A percentile compares a stretch with the other conserved stretches of the same genome.
phyloP scores from a whole-genome alignment of 2,113 vertebrate genomes.

The Herpailurus yagouaroundi region DNA sequence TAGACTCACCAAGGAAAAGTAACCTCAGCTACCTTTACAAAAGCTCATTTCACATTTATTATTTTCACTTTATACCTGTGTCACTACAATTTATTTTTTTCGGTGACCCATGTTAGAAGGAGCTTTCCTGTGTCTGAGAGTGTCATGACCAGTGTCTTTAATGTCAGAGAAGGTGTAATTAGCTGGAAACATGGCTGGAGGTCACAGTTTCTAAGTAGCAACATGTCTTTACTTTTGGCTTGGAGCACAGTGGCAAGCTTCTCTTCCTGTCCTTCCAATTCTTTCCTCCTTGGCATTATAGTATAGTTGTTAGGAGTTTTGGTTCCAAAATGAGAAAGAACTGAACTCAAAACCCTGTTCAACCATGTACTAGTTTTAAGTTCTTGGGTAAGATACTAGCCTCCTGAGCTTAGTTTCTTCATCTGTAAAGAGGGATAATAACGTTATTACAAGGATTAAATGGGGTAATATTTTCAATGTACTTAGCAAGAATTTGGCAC shows the following conservation, averaged over 20 bases:
- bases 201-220: conserved; percentile 56
- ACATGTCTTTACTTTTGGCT: conserved; percentile 3
- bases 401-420: conserved; percentile 47
- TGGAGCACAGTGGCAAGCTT: neutral
- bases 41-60: conserved; percentile 42
- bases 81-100: neutral
- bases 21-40: conserved; percentile 58
- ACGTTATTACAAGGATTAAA: conserved; percentile 40
- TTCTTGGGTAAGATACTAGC: neutral
- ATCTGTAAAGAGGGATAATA: conserved; percentile 24
- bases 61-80: neutral
- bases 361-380: neutral
- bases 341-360: neutral
- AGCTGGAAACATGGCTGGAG: conserved; percentile 1
- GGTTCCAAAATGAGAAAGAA: conserved; percentile 30
- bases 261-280: neutral
- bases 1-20: conserved; percentile 63
- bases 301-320: neutral
- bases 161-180: conserved; percentile 24
- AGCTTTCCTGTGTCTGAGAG: neutral
- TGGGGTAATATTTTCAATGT: conserved; percentile 20
- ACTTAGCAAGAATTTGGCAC: conserved; percentile 35
- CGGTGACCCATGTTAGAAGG: conserved; percentile 7
- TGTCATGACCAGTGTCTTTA: neutral
- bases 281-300: neutral